Conservation (phyloP, 2,113 vertebrate species). For the Phalacrocorax aristotelis region DNA sequence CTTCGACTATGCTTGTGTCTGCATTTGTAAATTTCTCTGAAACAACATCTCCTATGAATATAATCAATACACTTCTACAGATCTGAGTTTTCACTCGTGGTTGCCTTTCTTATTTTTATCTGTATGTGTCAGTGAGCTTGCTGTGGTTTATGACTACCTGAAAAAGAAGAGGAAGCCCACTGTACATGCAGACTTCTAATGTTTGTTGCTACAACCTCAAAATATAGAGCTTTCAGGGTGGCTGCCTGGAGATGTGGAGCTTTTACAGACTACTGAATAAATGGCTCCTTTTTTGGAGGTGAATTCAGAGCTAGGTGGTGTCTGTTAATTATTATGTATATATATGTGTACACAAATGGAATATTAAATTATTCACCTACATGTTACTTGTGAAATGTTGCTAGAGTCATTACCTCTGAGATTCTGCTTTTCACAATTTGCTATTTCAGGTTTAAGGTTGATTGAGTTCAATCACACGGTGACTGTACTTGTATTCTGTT, state of each 20-base stretch:
- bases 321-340: neutral
- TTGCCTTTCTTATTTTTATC: neutral
- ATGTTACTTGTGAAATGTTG: neutral
- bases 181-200: neutral
- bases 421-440: neutral
- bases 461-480: neutral
- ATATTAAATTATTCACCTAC: neutral
- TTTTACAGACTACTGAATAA: neutral
- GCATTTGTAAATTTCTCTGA: neutral
- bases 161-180: neutral
- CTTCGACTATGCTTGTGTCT: neutral
- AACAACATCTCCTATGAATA: neutral
- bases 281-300: neutral
- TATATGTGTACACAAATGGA: neutral
- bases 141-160: neutral
- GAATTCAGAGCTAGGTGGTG: neutral
- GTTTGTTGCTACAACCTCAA: neutral
- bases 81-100: neutral
- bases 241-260: neutral
- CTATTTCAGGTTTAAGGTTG: neutral
- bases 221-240: neutral
- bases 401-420: neutral
- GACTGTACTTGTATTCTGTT: neutral
- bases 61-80: neutral
- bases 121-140: neutral